Evolutionary conservation across 1,140 invertebrate genomes (phyloP).

Genomic region (Anoplophora glabripennis): DNA sequence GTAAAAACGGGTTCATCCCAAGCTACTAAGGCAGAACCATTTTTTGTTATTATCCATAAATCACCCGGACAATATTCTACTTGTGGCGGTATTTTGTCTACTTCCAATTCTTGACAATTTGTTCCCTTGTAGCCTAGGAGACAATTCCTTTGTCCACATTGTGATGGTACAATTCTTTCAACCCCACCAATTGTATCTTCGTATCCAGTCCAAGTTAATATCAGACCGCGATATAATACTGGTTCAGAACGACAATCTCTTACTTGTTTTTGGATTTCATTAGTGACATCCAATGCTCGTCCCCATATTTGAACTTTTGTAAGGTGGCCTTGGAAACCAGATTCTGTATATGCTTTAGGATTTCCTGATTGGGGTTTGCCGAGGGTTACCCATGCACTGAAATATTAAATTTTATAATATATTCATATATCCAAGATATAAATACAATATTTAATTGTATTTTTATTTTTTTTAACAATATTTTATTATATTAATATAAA

Average conservation of each 20-base stretch:
- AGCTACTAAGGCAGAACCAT: conserved; percentile 86
- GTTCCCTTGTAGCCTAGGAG: conserved; percentile 78
- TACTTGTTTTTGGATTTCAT: conserved; percentile 91
- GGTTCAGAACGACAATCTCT: conserved; percentile 88
- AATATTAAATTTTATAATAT: conserved; percentile 32
- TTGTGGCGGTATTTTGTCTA: conserved; percentile 65
- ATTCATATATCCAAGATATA: no score
- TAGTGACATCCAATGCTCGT: conserved; percentile 82
- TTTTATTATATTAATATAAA: no score
- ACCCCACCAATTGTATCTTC: conserved; percentile 86
- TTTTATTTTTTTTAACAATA: no score
- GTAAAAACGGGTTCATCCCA: conserved; percentile 93
- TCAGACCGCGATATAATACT: conserved; percentile 79
- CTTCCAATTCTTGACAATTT: conserved; percentile 79
- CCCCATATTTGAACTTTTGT: conserved; percentile 95
- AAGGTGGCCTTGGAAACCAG: conserved; percentile 91
- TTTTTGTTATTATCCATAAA: conserved; percentile 89
- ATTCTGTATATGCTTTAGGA: conserved; percentile 73
- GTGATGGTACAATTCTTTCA: conserved; percentile 85
- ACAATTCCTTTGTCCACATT: conserved; percentile 84
- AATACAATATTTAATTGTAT: no score
- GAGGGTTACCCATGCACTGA: conserved; percentile 86
- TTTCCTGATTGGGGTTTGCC: conserved; percentile 79
- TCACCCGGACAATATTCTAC: conserved; percentile 90
- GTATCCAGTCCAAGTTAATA: conserved; percentile 91